phyloP scores from a whole-genome alignment of 92 coral and sea anemone species.

The Palythoa heliodiscus region DNA sequence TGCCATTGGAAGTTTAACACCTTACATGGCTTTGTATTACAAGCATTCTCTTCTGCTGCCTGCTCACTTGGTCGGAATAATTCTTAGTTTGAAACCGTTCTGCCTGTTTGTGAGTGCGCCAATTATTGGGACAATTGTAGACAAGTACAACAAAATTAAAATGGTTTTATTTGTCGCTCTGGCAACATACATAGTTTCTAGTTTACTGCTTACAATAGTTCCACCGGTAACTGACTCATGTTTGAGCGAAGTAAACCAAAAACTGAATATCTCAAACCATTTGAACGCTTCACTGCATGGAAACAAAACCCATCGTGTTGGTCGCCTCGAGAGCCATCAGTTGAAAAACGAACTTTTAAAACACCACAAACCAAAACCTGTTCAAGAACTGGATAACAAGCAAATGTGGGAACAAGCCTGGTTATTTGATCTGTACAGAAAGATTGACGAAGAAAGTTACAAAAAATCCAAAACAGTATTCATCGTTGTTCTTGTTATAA shows the following conservation, averaged over 20 bases:
- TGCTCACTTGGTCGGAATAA: constrained; percentile 82
- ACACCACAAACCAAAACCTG: constrained; percentile 26
- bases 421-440: constrained; percentile 85
- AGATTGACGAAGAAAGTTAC: constrained; percentile 63
- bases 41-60: constrained; percentile 90
- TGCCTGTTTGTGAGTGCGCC: constrained; percentile 88
- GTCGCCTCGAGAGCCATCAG: constrained; percentile 12
- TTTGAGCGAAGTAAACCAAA: constrained; percentile 76
- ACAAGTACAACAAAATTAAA: constrained; percentile 87
- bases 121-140: constrained; percentile 86
- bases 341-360: constrained; percentile 51
- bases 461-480: constrained; percentile 79
- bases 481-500: constrained; percentile 68
- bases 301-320: constrained; percentile 30
- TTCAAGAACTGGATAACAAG: constrained; percentile 59
- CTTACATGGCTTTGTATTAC: constrained; percentile 87
- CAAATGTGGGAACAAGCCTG: constrained; percentile 81
- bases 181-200: constrained; percentile 71
- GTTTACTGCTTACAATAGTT: constrained; percentile 75
- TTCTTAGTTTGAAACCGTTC: constrained; percentile 81
- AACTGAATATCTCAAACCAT: constrained; percentile 64
- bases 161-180: constrained; percentile 73
- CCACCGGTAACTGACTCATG: constrained; percentile 85
- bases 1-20: constrained; percentile 83
- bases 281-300: constrained; percentile 35